These are phyloP conservation scores for Leptopilina syphax DNA, from an alignment of 2,888 invertebrate species.

Conservation along the genomic window DNA sequence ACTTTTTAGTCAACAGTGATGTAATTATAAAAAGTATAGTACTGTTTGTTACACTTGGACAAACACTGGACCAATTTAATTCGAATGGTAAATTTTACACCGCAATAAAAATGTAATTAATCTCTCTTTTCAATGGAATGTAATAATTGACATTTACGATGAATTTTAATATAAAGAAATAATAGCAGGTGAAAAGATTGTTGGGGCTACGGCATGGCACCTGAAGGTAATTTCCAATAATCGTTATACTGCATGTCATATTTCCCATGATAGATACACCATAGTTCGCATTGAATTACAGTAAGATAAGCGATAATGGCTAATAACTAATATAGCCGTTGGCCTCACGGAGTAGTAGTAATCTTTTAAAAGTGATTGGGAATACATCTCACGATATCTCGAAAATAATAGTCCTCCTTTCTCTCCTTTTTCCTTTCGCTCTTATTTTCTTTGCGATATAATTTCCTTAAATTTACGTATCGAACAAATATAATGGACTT, in stretches of 20 bases:
- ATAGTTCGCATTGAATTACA: slow-evolving; percentile 5
- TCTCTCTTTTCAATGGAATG: too few species aligned
- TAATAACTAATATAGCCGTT: slow-evolving; percentile 9
- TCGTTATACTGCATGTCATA: slow-evolving; percentile 14
- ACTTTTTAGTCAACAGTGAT: too few species aligned
- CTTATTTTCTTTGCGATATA: not conserved
- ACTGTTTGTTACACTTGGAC: too few species aligned
- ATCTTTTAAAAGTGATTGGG: not conserved
- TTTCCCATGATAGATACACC: slow-evolving; percentile 9
- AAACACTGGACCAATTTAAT: too few species aligned
- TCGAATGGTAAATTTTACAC: too few species aligned
- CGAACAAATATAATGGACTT: not conserved
- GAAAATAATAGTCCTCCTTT: not conserved
- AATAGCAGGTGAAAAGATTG: slow-evolving; percentile 10
- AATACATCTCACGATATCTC: not conserved
- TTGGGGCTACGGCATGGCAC: not conserved
- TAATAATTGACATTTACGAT: slow-evolving; percentile 20
- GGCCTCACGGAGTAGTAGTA: not conserved
- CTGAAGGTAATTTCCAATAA: slow-evolving; percentile 19
- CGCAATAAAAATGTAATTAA: too few species aligned
- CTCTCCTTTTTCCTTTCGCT: not conserved
- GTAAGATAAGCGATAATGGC: slow-evolving; percentile 18
- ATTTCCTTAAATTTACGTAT: not conserved
- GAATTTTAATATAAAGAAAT: not conserved
- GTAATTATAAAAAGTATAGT: too few species aligned